A percentile compares a stretch with the other conserved stretches of the same genome.
Evolutionary conservation across 2,888 invertebrate genomes (phyloP).

Genomic region (Rutpela maculata): DNA sequence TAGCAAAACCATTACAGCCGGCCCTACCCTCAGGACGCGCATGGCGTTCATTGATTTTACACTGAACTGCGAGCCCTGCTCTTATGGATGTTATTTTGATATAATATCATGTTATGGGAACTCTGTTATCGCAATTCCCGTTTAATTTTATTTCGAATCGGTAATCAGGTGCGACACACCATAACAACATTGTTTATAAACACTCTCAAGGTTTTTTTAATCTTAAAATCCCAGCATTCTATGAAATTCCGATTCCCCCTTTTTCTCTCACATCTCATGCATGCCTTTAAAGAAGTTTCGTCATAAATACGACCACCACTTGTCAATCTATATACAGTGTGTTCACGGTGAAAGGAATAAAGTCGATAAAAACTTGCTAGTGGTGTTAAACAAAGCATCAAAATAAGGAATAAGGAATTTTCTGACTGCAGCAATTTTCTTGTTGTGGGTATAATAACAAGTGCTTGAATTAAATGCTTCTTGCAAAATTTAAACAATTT

Average conservation of each 20-base stretch:
- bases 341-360: too few relatives aligned
- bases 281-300: background rate
- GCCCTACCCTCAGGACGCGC: slow-evolving; percentile 67
- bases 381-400: too few relatives aligned
- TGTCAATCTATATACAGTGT: background rate
- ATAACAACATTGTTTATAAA: slow-evolving; percentile 18
- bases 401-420: too few relatives aligned
- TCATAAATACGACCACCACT: slow-evolving; percentile 10
- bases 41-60: slow-evolving; percentile 72
- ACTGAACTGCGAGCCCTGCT: slow-evolving; percentile 62
- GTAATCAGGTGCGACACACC: slow-evolving; percentile 25
- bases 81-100: slow-evolving; percentile 68
- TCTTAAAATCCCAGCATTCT: background rate
- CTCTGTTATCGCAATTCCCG: slow-evolving; percentile 61
- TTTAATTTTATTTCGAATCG: slow-evolving; percentile 48
- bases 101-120: slow-evolving; percentile 64
- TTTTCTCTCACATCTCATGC: slow-evolving; percentile 18
- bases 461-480: too few relatives aligned
- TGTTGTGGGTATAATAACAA: too few relatives aligned
- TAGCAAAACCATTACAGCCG: slow-evolving; percentile 27
- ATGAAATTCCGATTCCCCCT: background rate
- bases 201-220: slow-evolving; percentile 17
- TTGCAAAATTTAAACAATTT: too few relatives aligned
- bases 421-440: too few relatives aligned
- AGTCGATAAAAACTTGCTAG: too few relatives aligned